phyloP scores from a whole-genome alignment of 2,113 vertebrate genomes.

The Microcebus ravelobensis region DNA sequence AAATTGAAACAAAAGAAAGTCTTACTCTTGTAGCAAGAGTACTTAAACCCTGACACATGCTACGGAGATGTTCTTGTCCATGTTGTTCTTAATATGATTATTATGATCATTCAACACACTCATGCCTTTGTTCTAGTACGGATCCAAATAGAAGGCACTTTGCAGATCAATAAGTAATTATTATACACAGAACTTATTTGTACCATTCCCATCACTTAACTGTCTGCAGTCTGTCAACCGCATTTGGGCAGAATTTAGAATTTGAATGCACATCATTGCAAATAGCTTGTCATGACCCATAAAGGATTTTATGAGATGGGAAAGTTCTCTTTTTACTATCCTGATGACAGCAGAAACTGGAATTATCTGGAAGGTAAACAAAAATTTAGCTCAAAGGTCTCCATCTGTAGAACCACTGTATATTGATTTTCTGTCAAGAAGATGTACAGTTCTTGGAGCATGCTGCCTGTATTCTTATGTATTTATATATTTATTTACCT shows the following conservation, averaged over 20 bases:
- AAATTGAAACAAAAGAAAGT: neutral
- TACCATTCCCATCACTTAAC: neutral
- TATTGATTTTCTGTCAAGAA: conserved; percentile 67
- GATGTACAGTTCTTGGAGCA: conserved; percentile 17
- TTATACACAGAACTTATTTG: conserved; percentile 44
- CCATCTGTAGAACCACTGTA: conserved; percentile 53
- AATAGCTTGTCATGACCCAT: conserved; percentile 51
- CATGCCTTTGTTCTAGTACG: conserved; percentile 12
- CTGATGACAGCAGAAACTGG: conserved; percentile 20
- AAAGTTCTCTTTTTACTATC: conserved; percentile 13
- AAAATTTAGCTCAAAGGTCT: conserved; percentile 15
- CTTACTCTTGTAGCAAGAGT: neutral
- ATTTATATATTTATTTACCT: conserved; percentile 53
- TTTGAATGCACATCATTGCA: conserved; percentile 32
- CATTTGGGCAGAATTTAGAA: conserved; percentile 47
- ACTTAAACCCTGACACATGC: neutral
- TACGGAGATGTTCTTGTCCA: neutral
- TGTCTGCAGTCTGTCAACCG: conserved; percentile 42
- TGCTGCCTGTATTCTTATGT: neutral
- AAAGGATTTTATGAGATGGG: neutral
- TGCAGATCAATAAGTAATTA: conserved; percentile 74
- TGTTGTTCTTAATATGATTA: neutral
- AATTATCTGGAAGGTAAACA: conserved; percentile 63
- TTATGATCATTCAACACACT: neutral
- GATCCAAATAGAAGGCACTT: conserved; percentile 21